Percentiles rank a stretch among this genome's conserved stretches.
Evolutionary conservation across 2,113 vertebrate species (phyloP).

Genomic region (Furnarius figulus): DNA sequence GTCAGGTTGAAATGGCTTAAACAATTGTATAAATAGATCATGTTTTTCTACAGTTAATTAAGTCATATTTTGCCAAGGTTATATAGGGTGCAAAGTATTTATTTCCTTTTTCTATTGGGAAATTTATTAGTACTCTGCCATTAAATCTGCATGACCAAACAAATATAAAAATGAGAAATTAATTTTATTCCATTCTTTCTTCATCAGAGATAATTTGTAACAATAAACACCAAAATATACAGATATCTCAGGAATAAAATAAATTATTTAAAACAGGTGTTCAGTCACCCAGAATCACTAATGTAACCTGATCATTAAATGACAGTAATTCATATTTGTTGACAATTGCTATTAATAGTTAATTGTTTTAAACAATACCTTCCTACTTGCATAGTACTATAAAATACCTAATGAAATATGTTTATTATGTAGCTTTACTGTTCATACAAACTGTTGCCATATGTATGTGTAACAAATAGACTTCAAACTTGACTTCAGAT

Average conservation of each 20-base stretch:
- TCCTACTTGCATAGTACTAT: not conserved
- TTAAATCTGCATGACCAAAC: not conserved
- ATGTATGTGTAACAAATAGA: not conserved
- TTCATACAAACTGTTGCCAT: not conserved
- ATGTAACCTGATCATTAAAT: not conserved
- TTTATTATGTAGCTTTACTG: not conserved
- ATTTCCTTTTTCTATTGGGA: not conserved
- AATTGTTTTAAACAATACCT: not conserved
- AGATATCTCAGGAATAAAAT: not conserved
- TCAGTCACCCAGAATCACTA: not conserved
- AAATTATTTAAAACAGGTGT: not conserved
- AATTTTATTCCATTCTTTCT: not conserved
- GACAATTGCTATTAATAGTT: not conserved
- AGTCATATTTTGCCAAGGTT: not conserved
- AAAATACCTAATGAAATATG: not conserved
- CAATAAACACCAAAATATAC: not conserved
- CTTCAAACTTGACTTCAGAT: not conserved
- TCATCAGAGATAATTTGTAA: not conserved
- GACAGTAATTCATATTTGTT: not conserved
- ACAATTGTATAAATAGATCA: not conserved
- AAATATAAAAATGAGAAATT: not conserved
- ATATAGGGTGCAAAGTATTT: not conserved
- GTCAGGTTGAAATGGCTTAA: not conserved
- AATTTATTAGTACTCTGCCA: not conserved
- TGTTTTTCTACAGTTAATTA: not conserved